A percentile compares a stretch with the other conserved stretches of the same genome.
Evolutionary conservation across 1,140 invertebrate species (phyloP).

Genomic region (Rhysida immarginata): DNA sequence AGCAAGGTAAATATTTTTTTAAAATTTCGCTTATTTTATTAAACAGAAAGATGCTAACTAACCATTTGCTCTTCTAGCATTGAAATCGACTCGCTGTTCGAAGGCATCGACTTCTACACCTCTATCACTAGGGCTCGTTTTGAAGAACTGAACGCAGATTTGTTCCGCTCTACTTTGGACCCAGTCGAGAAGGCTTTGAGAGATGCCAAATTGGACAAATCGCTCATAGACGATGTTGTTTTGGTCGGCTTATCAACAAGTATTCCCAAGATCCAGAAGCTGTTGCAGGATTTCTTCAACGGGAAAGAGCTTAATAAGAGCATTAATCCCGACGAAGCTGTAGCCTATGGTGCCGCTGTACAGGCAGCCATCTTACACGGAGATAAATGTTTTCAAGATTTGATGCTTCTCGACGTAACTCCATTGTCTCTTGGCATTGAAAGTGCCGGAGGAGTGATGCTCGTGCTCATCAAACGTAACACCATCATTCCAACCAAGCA

Average conservation of each 20-base stretch:
- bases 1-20: too few species aligned
- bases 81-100: constrained; percentile 86
- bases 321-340: constrained; percentile 80
- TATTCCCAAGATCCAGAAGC: constrained; percentile 47
- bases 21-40: too few species aligned
- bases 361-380: too few species aligned
- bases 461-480: too few species aligned
- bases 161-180: constrained; percentile 40
- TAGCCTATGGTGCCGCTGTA: constrained; percentile 58
- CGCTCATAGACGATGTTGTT: constrained; percentile 55
- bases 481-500: too few species aligned
- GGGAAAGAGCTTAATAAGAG: constrained; percentile 53
- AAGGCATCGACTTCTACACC: constrained; percentile 92
- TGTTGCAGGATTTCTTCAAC: constrained; percentile 79
- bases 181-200: constrained; percentile 55
- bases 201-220: constrained; percentile 57
- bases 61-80: too few species aligned
- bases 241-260: constrained; percentile 63
- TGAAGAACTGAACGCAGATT: constrained; percentile 72
- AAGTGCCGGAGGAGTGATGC: too few species aligned
- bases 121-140: constrained; percentile 86
- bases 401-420: too few species aligned
- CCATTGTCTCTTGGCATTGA: too few species aligned
- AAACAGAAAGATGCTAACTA: too few species aligned
- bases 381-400: too few species aligned